Evolutionary conservation across 2,113 vertebrate species (phyloP).

Genomic region (Tichodroma muraria): DNA sequence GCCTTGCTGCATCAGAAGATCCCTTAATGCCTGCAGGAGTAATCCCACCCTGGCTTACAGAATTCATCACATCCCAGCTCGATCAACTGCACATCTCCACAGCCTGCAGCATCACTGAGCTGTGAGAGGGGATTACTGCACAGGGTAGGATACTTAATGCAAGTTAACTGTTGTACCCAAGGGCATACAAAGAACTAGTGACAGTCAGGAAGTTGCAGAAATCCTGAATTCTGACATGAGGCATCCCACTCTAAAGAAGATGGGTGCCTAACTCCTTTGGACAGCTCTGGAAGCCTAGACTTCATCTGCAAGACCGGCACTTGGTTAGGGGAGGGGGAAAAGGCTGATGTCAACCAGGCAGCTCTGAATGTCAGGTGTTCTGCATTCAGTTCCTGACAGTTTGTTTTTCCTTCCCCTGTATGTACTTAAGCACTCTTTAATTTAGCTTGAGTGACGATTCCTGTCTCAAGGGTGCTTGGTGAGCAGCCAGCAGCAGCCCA

Average conservation of each 20-base stretch:
- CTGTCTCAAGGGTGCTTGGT: slow-evolving; percentile 24
- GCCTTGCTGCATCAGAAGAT: not conserved
- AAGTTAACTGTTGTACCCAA: not conserved
- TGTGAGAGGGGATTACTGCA: not conserved
- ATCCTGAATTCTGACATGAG: not conserved
- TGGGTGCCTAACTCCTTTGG: not conserved
- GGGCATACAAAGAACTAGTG: not conserved
- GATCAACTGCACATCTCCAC: not conserved
- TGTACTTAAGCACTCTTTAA: slow-evolving; percentile 23
- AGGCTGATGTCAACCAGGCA: not conserved
- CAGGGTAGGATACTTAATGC: not conserved
- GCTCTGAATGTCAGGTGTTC: not conserved
- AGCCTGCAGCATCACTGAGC: not conserved
- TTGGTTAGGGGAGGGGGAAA: not conserved
- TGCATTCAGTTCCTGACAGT: slow-evolving; percentile 33
- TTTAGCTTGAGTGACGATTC: slow-evolving; percentile 23
- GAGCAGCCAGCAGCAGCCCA: slow-evolving; percentile 13
- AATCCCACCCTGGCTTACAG: not conserved
- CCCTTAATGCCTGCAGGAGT: not conserved
- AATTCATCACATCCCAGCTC: not conserved
- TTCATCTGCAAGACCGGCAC: not conserved
- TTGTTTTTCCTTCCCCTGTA: not conserved
- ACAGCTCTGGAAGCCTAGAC: not conserved
- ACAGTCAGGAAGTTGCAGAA: not conserved
- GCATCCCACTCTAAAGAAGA: not conserved